Evolutionary conservation across 2,888 invertebrate genomes (phyloP), one percentile per base, ranked within the genome.

Genomic region (Odontothrips loti): DNA sequence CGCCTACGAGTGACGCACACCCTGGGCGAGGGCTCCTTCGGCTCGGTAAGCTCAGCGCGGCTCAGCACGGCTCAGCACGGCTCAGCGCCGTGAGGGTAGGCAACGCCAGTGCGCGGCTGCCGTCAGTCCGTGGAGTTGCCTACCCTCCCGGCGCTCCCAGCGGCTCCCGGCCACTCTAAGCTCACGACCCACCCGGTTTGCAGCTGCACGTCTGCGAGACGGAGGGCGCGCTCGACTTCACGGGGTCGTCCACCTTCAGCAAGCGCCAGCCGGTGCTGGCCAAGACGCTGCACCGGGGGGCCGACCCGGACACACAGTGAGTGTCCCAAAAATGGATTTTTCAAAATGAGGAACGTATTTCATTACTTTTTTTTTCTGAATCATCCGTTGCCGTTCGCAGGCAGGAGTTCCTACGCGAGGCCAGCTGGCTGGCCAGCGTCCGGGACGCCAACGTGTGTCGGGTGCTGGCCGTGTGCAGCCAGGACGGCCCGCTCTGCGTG

Each of bases 361-460:
- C 6, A 43, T 81, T 81, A 80, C 20, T 80, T 80, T 58, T 79
- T 82, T 68, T 81, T 81, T 1, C 58, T 43, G n/a, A 12, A 20
- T 15, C 17, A 6, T 0, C 20, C 10, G 15, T 58, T 58, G 11
- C n/a, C 82, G 83, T 82, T 86, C 88, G 3, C 88, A 95, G 96
- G 87, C 92, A 93, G 88, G 96, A 96, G 87, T 96, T 96, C 89
- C 91, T 94, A 87, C 92, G 94, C 87, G 96, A 96, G 88, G 94
- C 95, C 86, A 93, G 93, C 86, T 93, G 95, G 90, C 90, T 96
- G 88, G 94, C 95, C 80, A 93, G 93, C 81, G 89, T 96, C 85
- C 91, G 94, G 83, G 95, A 96, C 87, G 91, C 93, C 58, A 96
- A 96, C 88, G 90, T 96, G 83, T 95, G 95, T 79, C 90, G 94